These are phyloP conservation scores for Dolomedes plantarius DNA, from an alignment of 2,888 invertebrate genomes.

Conservation along the genomic window DNA sequence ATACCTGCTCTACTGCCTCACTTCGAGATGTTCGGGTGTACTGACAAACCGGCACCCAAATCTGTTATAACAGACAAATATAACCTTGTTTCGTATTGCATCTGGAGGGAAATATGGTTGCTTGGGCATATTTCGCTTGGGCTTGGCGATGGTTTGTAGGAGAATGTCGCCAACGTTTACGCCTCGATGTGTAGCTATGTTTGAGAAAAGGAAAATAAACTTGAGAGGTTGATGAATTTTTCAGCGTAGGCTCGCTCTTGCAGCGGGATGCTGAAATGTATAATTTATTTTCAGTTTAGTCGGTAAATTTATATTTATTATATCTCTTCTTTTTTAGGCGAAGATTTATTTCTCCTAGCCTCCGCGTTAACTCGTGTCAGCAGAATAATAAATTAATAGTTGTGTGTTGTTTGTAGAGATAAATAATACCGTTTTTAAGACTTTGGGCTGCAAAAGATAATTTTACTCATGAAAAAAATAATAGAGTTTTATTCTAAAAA, in stretches of 20 bases:
- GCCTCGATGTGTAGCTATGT: not conserved
- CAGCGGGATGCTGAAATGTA: not conserved
- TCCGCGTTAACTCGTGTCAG: too few relatives aligned
- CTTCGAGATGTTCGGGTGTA: not conserved
- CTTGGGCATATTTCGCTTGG: too few relatives aligned
- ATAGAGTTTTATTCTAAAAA: too few relatives aligned
- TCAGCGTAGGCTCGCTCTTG: not conserved
- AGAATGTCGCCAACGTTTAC: not conserved
- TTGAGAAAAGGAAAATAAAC: not conserved
- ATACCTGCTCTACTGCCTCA: not conserved
- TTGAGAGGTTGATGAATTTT: conserved; percentile 1
- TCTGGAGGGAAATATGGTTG: conserved; percentile 41
- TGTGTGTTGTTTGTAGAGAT: too few relatives aligned
- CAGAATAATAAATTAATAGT: too few relatives aligned
- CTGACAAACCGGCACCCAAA: not conserved
- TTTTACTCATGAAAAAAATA: too few relatives aligned
- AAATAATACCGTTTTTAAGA: too few relatives aligned
- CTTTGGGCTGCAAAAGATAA: too few relatives aligned
- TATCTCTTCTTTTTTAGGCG: too few relatives aligned
- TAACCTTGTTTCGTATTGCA: conserved; percentile 60
- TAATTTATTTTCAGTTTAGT: too few relatives aligned
- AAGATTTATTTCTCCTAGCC: too few relatives aligned
- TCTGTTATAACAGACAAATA: conserved; percentile 17
- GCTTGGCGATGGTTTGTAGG: conserved; percentile 15
- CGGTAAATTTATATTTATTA: too few relatives aligned